These are phyloP conservation scores for Drosophila tripunctata DNA, from an alignment of 2,888 invertebrate genomes.

Conservation along the genomic window DNA sequence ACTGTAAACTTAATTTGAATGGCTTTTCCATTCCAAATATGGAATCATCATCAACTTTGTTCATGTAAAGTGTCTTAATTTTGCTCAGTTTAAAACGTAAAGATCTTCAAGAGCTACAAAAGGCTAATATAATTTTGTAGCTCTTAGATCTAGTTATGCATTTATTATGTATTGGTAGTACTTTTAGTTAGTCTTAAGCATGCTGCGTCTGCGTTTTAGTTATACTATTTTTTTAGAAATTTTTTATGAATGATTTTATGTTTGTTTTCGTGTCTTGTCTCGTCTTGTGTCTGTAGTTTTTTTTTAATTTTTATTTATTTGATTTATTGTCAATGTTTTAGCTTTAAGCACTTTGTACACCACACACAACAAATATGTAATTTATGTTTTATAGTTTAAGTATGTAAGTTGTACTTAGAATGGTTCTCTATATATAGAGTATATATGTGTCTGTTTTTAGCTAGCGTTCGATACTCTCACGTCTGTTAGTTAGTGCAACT, in stretches of 20 bases:
- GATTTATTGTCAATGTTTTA: constrained; percentile 43
- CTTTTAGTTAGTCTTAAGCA: constrained; percentile 65
- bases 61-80: constrained; percentile 68
- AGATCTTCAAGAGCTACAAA: background rate
- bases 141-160: constrained; percentile 8
- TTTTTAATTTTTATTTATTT: background rate
- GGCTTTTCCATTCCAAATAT: constrained; percentile 14
- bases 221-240: constrained; percentile 2
- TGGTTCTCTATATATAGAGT: background rate
- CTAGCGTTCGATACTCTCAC: constrained; percentile 18
- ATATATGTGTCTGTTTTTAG: constrained; percentile 25
- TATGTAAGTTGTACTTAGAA: constrained; percentile 21
- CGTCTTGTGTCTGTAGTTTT: constrained; percentile 45
- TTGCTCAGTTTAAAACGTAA: constrained; percentile 47
- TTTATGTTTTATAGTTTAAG: constrained; percentile 29
- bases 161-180: constrained; percentile 23
- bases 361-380: constrained; percentile 17
- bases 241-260: constrained; percentile 6
- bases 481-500: constrained; percentile 21
- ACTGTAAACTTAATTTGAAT: no score
- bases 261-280: constrained; percentile 21
- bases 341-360: constrained; percentile 55
- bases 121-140: constrained; percentile 1
- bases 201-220: constrained; percentile 51
- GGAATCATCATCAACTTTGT: constrained; percentile 18